phyloP scores from a whole-genome alignment of 2,888 invertebrate genomes.

The Napeogenes inachia region DNA sequence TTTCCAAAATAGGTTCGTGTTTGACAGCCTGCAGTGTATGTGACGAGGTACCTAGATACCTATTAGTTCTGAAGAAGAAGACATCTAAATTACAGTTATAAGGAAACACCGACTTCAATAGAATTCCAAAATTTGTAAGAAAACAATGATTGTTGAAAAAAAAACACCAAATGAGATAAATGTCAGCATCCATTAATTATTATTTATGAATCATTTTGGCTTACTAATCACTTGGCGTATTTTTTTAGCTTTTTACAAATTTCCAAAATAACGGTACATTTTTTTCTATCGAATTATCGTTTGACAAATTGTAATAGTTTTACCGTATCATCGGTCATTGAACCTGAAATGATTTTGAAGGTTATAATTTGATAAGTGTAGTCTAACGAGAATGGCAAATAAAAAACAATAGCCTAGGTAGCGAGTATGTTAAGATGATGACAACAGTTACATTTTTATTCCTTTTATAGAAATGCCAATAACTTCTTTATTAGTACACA shows the following conservation, averaged over 20 bases:
- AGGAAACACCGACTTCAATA: too few species aligned
- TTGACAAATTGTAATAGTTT: slow-evolving; percentile 21
- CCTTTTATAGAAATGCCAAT: slow-evolving; percentile 15
- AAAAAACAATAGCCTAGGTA: slow-evolving; percentile 12
- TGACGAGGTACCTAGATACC: too few species aligned
- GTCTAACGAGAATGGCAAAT: slow-evolving; percentile 26
- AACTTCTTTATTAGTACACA: slow-evolving; percentile 20
- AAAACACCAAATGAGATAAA: too few species aligned
- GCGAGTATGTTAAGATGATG: slow-evolving; percentile 18
- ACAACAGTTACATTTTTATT: slow-evolving; percentile 16
- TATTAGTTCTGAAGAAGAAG: too few species aligned
- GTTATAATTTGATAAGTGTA: slow-evolving; percentile 26
- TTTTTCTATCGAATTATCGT: slow-evolving; percentile 41
- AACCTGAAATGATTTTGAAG: slow-evolving; percentile 18
- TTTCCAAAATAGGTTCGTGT: too few species aligned
- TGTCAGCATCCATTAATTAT: too few species aligned
- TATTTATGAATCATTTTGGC: too few species aligned
- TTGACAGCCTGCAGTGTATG: too few species aligned
- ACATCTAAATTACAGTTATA: too few species aligned
- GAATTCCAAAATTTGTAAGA: too few species aligned
- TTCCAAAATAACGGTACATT: not conserved
- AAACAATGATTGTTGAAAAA: too few species aligned
- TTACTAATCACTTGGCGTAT: too few species aligned
- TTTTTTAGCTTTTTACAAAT: not conserved
- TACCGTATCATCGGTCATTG: slow-evolving; percentile 19